Conservation (phyloP, 2,888 invertebrate genomes). For the Nipponacmea schrenckii region DNA sequence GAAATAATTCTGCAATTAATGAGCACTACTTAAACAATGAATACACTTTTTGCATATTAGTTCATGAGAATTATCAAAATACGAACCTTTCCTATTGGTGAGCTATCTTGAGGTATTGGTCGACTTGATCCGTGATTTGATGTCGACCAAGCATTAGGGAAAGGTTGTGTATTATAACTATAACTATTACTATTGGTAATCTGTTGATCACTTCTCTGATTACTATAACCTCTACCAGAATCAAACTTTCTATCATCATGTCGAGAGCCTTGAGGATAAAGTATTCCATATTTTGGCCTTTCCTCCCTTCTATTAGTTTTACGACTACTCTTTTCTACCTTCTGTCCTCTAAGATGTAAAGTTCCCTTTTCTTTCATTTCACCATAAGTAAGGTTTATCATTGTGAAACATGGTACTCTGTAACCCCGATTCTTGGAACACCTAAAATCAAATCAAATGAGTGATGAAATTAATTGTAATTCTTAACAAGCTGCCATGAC, state of each 20-base stretch:
- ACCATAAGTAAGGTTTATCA: slow-evolving; percentile 76
- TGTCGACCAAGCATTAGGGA: background rate
- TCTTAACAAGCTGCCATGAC: background rate
- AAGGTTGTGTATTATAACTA: background rate
- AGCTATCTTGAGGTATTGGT: no score
- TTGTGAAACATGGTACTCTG: slow-evolving; percentile 70
- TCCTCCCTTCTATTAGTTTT: slow-evolving; percentile 17
- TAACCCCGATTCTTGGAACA: slow-evolving; percentile 69
- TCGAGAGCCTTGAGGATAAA: background rate
- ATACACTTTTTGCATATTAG: no score
- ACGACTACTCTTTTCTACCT: background rate
- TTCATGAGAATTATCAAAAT: no score
- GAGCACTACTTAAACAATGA: no score
- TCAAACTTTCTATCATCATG: background rate
- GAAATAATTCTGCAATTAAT: no score
- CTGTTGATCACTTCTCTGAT: background rate
- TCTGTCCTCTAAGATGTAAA: slow-evolving; percentile 14
- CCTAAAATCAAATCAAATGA: slow-evolving; percentile 32
- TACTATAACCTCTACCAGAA: background rate
- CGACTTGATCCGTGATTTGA: background rate
- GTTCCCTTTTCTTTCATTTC: slow-evolving; percentile 57
- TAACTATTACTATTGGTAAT: background rate
- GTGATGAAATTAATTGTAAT: background rate
- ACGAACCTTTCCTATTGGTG: no score
- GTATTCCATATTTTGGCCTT: background rate